Conservation (phyloP, 2,113 vertebrate genomes). For the Opisthocomus hoazin region DNA sequence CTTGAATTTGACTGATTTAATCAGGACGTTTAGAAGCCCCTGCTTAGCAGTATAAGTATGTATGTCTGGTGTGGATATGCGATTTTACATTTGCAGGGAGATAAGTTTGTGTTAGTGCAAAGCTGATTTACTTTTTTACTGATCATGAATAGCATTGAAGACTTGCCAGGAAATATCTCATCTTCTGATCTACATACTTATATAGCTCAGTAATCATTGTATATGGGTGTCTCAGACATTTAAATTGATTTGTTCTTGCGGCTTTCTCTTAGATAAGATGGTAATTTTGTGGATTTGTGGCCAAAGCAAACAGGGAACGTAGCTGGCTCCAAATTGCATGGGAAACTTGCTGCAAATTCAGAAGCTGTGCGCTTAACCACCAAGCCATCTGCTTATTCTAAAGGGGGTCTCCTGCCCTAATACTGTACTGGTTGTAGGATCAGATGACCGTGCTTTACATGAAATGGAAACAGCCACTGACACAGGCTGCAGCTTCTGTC, state of each 20-base stretch:
- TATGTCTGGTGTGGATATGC: accelerated
- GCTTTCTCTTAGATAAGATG: background rate
- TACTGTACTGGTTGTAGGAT: background rate
- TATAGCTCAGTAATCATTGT: background rate
- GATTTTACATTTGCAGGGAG: background rate
- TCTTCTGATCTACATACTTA: background rate
- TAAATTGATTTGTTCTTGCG: background rate
- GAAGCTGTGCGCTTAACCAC: background rate
- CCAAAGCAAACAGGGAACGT: background rate
- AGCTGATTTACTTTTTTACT: background rate
- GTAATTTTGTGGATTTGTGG: background rate
- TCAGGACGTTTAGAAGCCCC: background rate
- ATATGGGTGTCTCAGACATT: background rate
- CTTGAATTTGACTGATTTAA: background rate
- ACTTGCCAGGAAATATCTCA: background rate
- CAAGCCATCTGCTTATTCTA: background rate
- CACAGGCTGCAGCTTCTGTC: constrained; percentile 1
- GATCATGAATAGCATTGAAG: background rate
- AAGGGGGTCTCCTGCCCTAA: background rate
- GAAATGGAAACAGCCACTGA: background rate
- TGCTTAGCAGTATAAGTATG: background rate
- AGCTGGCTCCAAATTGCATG: background rate
- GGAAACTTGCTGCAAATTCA: background rate
- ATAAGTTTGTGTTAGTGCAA: background rate
- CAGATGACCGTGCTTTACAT: constrained; percentile 18